A percentile compares a stretch with the other conserved stretches of the same genome.
Evolutionary conservation across 2,113 vertebrate genomes (phyloP).

Genomic region (Scartelaos histophorus): DNA sequence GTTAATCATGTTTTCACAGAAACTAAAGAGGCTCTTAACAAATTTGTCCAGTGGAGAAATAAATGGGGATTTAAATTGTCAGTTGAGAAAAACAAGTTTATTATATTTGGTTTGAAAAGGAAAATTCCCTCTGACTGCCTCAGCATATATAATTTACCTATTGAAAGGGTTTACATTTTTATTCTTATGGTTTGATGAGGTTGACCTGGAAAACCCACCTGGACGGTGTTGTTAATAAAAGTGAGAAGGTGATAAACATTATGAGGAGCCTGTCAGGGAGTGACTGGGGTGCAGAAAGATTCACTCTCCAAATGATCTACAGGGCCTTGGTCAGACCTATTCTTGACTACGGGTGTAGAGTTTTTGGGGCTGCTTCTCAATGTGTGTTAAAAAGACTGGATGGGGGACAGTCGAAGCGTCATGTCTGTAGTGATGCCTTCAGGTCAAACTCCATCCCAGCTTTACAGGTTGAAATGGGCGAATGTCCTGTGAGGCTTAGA

Average conservation of each 20-base stretch:
- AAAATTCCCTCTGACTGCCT: neutral
- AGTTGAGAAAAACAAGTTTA: neutral
- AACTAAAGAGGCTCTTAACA: neutral
- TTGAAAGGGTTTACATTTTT: neutral
- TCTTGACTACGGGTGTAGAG: neutral
- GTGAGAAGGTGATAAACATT: neutral
- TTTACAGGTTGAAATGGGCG: neutral
- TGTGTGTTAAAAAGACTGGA: neutral
- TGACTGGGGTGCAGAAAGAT: neutral
- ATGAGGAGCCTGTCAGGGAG: neutral
- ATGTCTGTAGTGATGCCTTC: neutral
- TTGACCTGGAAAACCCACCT: neutral
- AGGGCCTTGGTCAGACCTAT: neutral
- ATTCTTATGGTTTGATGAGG: neutral
- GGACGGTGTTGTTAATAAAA: neutral
- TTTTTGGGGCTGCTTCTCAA: neutral
- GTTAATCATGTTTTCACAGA: neutral
- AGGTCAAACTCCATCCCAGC: neutral
- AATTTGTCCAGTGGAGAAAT: neutral
- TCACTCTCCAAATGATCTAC: neutral
- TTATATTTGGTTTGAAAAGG: neutral
- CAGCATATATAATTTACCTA: neutral
- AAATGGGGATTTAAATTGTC: neutral
- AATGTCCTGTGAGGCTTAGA: neutral
- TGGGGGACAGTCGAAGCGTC: neutral